Conservation (phyloP, 2,797 vertebrate species). For the Mionectes olivaceus region DNA sequence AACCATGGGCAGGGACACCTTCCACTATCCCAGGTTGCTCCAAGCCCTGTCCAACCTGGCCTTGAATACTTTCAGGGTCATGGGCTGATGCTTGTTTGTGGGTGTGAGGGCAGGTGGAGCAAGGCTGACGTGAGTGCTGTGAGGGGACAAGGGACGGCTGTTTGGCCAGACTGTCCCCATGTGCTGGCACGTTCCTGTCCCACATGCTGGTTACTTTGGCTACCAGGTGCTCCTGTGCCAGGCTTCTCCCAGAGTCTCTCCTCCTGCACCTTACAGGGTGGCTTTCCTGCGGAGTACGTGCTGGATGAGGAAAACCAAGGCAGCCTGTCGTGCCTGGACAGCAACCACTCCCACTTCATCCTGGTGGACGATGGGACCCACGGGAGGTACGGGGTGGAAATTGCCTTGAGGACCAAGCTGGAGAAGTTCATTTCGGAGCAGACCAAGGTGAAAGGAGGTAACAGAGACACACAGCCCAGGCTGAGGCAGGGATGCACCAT, state of each 20-base stretch:
- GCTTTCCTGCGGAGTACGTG: conserved; percentile 87
- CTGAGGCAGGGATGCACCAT: neutral
- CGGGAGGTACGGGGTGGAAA: conserved; percentile 87
- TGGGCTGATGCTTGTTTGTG: neutral
- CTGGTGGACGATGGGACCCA: conserved; percentile 94
- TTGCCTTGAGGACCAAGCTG: conserved; percentile 82
- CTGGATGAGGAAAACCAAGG: conserved; percentile 88
- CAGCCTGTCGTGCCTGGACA: conserved; percentile 88
- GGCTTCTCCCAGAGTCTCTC: neutral
- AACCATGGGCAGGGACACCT: neutral
- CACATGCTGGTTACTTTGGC: neutral
- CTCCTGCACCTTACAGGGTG: conserved; percentile 77
- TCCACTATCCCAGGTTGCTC: neutral
- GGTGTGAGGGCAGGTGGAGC: neutral
- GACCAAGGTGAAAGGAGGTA: conserved; percentile 83
- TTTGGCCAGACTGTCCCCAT: neutral
- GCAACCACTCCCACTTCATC: conserved; percentile 96
- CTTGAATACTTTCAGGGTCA: neutral
- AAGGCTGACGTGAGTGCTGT: neutral
- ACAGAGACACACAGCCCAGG: rapidly evolving
- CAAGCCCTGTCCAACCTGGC: neutral
- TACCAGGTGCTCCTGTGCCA: neutral
- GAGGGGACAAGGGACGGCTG: neutral
- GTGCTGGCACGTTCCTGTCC: neutral
- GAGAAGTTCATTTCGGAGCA: conserved; percentile 91